Percentiles rank a stretch among this genome's conserved stretches.
phyloP scores from a whole-genome alignment of 2,888 invertebrate species.

The Quadroppia sp. region DNA sequence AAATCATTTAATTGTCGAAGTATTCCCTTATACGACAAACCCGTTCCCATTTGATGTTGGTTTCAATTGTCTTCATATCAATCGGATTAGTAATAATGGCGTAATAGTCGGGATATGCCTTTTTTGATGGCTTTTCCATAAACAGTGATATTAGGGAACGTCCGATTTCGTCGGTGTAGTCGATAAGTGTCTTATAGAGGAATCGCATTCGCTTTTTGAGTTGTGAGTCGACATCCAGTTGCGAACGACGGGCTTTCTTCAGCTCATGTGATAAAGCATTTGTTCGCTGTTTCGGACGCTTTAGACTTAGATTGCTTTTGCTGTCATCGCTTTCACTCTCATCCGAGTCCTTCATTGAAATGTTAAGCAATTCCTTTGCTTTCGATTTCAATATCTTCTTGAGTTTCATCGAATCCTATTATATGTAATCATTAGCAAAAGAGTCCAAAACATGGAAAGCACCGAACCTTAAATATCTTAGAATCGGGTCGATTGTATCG shows the following conservation, averaged over 20 bases:
- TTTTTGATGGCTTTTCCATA: constrained; percentile 93
- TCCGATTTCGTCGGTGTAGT: constrained; percentile 63
- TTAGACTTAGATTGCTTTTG: constrained; percentile 23
- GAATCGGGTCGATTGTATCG: constrained; percentile 78
- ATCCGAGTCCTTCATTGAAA: constrained; percentile 49
- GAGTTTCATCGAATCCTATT: constrained; percentile 69
- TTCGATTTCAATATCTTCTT: constrained; percentile 77
- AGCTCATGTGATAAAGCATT: constrained; percentile 36
- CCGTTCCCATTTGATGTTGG: constrained; percentile 73
- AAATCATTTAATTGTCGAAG: neutral
- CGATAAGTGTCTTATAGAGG: constrained; percentile 63
- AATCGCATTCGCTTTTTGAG: constrained; percentile 59
- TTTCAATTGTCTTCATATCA: constrained; percentile 88
- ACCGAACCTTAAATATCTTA: constrained; percentile 68
- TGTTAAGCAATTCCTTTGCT: constrained; percentile 67
- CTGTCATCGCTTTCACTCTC: constrained; percentile 25
- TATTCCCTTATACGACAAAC: constrained; percentile 49
- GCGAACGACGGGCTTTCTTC: constrained; percentile 41
- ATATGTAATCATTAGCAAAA: constrained; percentile 47
- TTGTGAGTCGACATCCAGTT: constrained; percentile 30
- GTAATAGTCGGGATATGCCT: constrained; percentile 91
- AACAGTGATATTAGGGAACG: constrained; percentile 84
- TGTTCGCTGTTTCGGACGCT: constrained; percentile 30
- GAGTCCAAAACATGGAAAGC: too few species aligned
- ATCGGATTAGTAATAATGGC: constrained; percentile 88